Conservation (phyloP, 2,113 vertebrate genomes). For the Seriola rivoliana region DNA sequence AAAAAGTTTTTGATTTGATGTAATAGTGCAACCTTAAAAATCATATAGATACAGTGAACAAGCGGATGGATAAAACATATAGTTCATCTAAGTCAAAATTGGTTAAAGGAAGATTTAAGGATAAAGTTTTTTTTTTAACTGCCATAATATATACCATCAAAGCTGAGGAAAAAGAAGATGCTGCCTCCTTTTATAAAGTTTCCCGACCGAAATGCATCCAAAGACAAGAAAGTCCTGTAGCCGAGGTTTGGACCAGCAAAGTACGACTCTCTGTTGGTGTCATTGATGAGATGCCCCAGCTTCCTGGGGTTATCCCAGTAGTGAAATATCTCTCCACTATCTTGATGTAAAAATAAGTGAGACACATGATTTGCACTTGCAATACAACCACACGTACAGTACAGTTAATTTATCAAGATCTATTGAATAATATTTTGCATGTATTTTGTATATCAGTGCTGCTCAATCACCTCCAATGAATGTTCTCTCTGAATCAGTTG, state of each 20-base stretch:
- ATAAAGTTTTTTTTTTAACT: not conserved
- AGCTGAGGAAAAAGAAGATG: constrained; percentile 82
- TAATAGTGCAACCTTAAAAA: no score
- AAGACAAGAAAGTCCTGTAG: constrained; percentile 72
- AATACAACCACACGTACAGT: not conserved
- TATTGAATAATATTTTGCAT: not conserved
- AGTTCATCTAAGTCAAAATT: no score
- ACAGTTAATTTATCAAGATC: constrained; percentile 36
- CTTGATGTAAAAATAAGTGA: not conserved
- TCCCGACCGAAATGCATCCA: constrained; percentile 79
- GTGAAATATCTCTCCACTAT: constrained; percentile 3
- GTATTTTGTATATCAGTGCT: not conserved
- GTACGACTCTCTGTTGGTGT: constrained; percentile 82
- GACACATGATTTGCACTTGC: not conserved
- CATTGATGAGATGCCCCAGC: constrained; percentile 72
- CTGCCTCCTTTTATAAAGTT: constrained; percentile 85
- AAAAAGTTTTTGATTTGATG: no score
- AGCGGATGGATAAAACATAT: no score
- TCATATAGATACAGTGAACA: no score
- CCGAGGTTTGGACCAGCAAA: constrained; percentile 69
- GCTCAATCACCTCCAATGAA: not conserved
- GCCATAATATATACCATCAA: constrained; percentile 79
- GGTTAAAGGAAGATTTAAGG: no score
- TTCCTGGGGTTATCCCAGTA: constrained; percentile 85
- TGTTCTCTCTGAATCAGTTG: not conserved